A percentile compares a stretch with the other conserved stretches of the same genome.
These are phyloP conservation scores for Gymnogyps californianus DNA, from an alignment of 2,113 vertebrate genomes.

Conservation along the genomic window DNA sequence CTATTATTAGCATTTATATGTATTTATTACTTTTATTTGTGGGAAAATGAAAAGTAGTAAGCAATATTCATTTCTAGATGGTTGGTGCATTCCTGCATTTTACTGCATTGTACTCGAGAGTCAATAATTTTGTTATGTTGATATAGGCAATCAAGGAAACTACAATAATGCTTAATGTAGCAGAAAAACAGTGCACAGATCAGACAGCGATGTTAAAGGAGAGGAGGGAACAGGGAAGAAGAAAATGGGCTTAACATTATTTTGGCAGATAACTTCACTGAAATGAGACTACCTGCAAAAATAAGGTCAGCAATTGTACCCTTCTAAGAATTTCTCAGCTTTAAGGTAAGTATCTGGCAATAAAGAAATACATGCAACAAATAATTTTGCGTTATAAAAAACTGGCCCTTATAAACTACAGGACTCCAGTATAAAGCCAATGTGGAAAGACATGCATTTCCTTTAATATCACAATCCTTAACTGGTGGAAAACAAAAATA, in stretches of 20 bases:
- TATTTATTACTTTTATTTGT: background rate
- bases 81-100: background rate
- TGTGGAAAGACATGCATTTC: background rate
- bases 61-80: background rate
- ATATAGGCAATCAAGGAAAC: conserved; percentile 49
- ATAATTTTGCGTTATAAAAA: background rate
- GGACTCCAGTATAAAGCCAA: background rate
- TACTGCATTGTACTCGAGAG: background rate
- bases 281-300: background rate
- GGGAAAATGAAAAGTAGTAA: background rate
- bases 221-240: background rate
- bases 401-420: background rate
- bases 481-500: background rate
- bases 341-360: background rate
- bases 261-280: background rate
- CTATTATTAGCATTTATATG: background rate
- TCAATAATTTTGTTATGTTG: conserved; percentile 42
- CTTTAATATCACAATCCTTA: background rate
- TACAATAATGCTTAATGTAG: conserved; percentile 14
- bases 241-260: background rate
- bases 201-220: background rate
- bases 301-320: background rate
- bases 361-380: background rate
- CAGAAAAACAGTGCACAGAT: conserved; percentile 35
- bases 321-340: background rate